Base-by-base conservation (phyloP, 2,888 invertebrate species). In the Ormyrus labotus region DNA sequence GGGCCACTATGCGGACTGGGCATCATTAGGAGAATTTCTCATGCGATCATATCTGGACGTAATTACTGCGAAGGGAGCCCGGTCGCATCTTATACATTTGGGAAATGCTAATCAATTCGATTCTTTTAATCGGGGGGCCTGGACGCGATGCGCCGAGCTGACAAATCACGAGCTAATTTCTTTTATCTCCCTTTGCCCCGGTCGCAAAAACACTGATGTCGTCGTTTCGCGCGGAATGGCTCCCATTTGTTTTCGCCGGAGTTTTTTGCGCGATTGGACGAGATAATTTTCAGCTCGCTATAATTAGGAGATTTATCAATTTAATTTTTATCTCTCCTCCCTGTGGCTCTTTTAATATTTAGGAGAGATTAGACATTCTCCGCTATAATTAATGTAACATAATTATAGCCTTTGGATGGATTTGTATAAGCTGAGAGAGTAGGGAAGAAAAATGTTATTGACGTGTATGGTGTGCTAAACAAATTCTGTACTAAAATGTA, bases 21-120 rank as follows among this genome's bases (percentile, higher is more conserved):
- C 72, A 77, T 80, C 71, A 80, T 80, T 72, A 80, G 61, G 11
- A 45, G 63, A 45, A 76, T 68, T 77, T 77, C 76, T 80, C 51
- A 34, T 55, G 13, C 69, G 75, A 80, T 80, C 69, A 11, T 80
- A 80, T 80, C 70, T 80, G 70, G 7, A 7, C 45, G 64, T 74
- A 79, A 80, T 80, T 80, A 75, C 70, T 70, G 11, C 34, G 34
- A 61, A 6, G 10, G 7, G 61, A 6, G 34, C 34, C 11, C 45
- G 45, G 19, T 19, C 34, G 48, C 50, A 65, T 19, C 19, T 19
- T 19, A 19, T 19, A 19, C 19, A 19, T 19, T 19, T 19, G 6
- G 69, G 57, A 71, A 70, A 45, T 48, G 65, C 67, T 78, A 71
- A 78, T 71, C 71, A 58, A 51, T 78, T 58, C 64, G 53, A 69